Evolutionary conservation across 2,113 vertebrate genomes (phyloP), one percentile per base, ranked within the genome.

Genomic region (Ciconia boyciana): DNA sequence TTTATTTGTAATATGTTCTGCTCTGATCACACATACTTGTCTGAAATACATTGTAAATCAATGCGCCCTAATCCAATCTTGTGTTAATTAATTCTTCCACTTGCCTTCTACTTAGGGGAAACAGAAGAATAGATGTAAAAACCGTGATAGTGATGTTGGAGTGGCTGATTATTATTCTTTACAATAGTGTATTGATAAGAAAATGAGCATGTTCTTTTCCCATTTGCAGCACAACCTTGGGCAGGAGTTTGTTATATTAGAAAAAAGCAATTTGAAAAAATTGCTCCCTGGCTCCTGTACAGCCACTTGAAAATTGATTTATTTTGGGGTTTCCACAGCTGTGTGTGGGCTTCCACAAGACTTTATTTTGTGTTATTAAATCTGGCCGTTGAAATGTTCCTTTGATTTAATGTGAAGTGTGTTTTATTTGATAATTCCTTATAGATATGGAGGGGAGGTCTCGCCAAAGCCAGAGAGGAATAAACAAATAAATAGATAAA

Each of bases 281-380:
- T 60, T 78, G 32, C 34, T 81, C 75, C 75, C 79, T 89, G 85
- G 57, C 54, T 93, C 72, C 64, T 24, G 44, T n/a, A 43, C 68
- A 83, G 71, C 72, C 77, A 89, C 65, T 92, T 62, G 62, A 89
- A 94, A 89, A 87, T 83, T 93, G 89, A 94, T 92, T 87, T 87
- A 90, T 93, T 80, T 81, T 16, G 74, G 92, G 81, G 74, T 84
- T 96, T 95, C 72, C 75, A 64, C 74, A 92, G 87, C 60, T 58
- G 64, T 81, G 48, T 86, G 76, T 79, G 71, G 76, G 46, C 94
- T 94, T 94, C 77, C 80, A 43, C 79, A 66, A 69, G 49, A 62
- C 75, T 78, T 95, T 85, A 75, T 93, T 95, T 88, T 84, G 79
- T 93, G 87, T 96, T 97, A 96, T 97, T 97, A 96, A 97, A 96